phyloP scores from a whole-genome alignment of 2,888 invertebrate genomes.

The Thecocarcelia acutangulata region DNA sequence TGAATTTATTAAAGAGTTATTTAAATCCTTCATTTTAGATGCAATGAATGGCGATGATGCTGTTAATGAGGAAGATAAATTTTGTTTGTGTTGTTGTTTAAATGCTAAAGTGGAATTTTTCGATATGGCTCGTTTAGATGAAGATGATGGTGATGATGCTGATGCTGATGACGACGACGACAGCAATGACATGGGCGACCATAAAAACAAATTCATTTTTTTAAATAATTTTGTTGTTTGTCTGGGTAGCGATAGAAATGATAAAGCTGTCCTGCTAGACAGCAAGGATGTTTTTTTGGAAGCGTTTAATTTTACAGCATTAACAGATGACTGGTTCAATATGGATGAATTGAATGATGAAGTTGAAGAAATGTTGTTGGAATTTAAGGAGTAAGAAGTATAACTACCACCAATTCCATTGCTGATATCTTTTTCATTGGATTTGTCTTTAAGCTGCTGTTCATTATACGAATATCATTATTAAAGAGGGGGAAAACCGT shows the following conservation, averaged over 20 bases:
- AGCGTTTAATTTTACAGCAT: constrained; percentile 58
- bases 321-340: constrained; percentile 22
- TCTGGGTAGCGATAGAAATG: constrained; percentile 51
- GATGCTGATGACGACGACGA: constrained; percentile 56
- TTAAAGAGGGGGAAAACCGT: background rate
- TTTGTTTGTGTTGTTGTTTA: constrained; percentile 11
- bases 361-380: constrained; percentile 45
- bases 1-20: constrained; percentile 63
- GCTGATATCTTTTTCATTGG: constrained; percentile 47
- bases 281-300: constrained; percentile 57
- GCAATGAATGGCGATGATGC: constrained; percentile 29
- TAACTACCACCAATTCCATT: constrained; percentile 69
- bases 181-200: constrained; percentile 71
- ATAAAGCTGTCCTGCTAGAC: constrained; percentile 36
- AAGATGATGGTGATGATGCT: constrained; percentile 45
- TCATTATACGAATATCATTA: constrained; percentile 5
- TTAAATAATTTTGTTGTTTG: constrained; percentile 65
- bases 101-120: constrained; percentile 45
- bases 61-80: constrained; percentile 27
- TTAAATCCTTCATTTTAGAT: constrained; percentile 57
- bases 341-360: constrained; percentile 41
- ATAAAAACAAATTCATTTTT: constrained; percentile 71
- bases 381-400: constrained; percentile 61
- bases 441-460: constrained; percentile 64
- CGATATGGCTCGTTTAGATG: constrained; percentile 67